Conservation (phyloP, 2,113 vertebrate genomes). For the Macrotis lagotis region DNA sequence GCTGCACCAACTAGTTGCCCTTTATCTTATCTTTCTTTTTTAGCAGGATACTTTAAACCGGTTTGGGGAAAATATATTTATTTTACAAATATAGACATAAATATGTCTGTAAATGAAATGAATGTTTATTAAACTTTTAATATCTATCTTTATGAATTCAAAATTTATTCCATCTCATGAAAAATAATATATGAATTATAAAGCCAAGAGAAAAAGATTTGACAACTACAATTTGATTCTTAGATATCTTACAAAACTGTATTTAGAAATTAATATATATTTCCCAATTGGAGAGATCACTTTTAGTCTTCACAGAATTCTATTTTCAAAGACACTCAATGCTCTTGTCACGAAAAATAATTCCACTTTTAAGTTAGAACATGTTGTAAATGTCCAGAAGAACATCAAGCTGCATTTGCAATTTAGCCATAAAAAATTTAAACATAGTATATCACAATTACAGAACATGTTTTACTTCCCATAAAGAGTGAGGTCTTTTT, state of each 20-base stretch:
- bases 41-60: background rate
- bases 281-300: background rate
- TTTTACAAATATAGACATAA: background rate
- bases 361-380: background rate
- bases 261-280: constrained; percentile 33
- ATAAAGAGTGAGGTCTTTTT: constrained; percentile 11
- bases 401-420: constrained; percentile 13
- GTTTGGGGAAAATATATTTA: background rate
- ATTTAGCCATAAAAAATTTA: constrained; percentile 23
- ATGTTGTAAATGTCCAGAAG: background rate
- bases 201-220: background rate
- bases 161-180: background rate
- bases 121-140: background rate
- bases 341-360: background rate
- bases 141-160: background rate
- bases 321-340: background rate
- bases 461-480: background rate
- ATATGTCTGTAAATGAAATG: background rate
- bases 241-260: background rate
- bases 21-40: background rate
- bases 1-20: too few relatives aligned
- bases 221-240: background rate
- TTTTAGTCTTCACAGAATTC: background rate
- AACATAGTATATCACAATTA: background rate
- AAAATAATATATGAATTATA: background rate